A percentile compares a stretch with the other conserved stretches of the same genome.
Conservation (phyloP, 2,797 vertebrate genomes). For the Serranus cabrilla region DNA sequence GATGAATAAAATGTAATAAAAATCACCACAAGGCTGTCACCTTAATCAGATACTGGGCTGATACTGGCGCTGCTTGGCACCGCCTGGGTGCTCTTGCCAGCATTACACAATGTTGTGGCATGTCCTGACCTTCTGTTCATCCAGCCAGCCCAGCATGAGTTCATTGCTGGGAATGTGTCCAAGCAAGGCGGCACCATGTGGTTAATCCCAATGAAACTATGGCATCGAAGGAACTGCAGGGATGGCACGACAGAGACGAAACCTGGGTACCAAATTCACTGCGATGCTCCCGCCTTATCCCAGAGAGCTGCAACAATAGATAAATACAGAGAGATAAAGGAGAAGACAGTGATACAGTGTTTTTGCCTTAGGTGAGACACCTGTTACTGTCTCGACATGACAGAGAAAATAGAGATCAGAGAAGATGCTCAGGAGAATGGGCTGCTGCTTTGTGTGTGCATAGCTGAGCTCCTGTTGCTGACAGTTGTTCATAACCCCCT, state of each 20-base stretch:
- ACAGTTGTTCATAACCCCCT: conserved; percentile 48
- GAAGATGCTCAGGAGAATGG: conserved; percentile 72
- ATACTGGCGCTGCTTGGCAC: conserved; percentile 37
- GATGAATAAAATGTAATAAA: conserved; percentile 29
- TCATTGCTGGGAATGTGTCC: conserved; percentile 55
- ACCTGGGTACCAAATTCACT: conserved; percentile 38
- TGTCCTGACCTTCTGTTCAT: conserved; percentile 79
- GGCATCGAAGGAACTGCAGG: conserved; percentile 56
- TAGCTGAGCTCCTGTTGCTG: conserved; percentile 56
- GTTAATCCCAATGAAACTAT: conserved; percentile 73
- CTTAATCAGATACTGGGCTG: conserved; percentile 29
- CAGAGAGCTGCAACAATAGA: conserved; percentile 60
- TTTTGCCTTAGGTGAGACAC: conserved; percentile 81
- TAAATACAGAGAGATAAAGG: conserved; percentile 64
- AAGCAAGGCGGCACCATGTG: conserved; percentile 60
- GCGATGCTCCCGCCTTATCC: conserved; percentile 37
- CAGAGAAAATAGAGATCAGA: conserved; percentile 73
- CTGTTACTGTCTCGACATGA: conserved; percentile 78
- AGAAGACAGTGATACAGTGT: conserved; percentile 65
- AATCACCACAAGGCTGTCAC: conserved; percentile 25
- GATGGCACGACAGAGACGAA: conserved; percentile 45
- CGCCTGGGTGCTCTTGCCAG: conserved; percentile 42
- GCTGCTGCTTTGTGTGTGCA: conserved; percentile 65
- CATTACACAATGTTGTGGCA: conserved; percentile 66
- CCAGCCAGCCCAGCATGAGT: conserved; percentile 57